Conservation (phyloP, 2,113 vertebrate genomes). For the Casuarius casuarius region DNA sequence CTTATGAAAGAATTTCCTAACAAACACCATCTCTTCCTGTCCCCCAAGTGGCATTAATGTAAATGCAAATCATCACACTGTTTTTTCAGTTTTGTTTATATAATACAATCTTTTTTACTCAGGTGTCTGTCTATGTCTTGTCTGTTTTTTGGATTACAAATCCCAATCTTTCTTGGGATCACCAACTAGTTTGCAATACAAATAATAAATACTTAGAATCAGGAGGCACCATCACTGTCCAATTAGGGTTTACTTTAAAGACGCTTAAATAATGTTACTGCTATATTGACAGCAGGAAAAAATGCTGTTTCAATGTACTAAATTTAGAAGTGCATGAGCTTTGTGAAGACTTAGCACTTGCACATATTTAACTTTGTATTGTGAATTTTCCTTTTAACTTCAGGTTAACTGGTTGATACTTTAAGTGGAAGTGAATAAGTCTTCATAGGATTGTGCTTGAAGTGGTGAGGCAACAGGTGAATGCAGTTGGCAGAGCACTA, state of each 20-base stretch:
- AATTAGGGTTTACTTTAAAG: background rate
- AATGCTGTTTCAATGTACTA: background rate
- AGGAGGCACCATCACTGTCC: background rate
- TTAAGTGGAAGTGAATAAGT: background rate
- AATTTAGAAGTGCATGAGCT: background rate
- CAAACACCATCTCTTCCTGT: background rate
- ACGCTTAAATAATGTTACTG: background rate
- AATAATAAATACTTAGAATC: background rate
- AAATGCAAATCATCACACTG: background rate
- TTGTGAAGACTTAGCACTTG: background rate
- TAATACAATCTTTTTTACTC: background rate
- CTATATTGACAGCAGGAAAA: background rate
- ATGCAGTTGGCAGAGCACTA: background rate
- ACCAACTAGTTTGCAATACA: background rate
- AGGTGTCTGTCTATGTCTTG: background rate
- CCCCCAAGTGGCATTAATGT: background rate
- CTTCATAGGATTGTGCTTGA: background rate
- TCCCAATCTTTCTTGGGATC: background rate
- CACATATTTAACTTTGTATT: background rate
- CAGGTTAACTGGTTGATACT: background rate
- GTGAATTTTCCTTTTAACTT: background rate
- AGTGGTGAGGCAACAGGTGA: background rate
- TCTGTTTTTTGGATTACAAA: background rate
- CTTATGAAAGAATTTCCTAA: background rate
- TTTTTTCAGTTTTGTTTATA: background rate